Conservation (phyloP, 1,140 invertebrate genomes). For the Melanaphis sacchari region DNA sequence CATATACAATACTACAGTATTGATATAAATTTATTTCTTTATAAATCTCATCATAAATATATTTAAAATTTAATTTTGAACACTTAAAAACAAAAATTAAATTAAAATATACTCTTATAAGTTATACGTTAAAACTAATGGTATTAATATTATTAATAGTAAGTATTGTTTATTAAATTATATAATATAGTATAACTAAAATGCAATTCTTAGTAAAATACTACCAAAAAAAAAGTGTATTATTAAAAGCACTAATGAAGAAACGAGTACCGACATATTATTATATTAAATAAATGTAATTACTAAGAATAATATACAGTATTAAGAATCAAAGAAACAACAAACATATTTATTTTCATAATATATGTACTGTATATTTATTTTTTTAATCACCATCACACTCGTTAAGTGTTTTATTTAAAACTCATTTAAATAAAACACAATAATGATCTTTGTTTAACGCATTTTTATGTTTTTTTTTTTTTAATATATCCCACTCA, state of each 20-base stretch:
- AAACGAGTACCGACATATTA: not conserved
- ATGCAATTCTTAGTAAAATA: not conserved
- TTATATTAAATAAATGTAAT: not conserved
- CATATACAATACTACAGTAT: not conserved
- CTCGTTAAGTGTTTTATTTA: not conserved
- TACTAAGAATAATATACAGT: not conserved
- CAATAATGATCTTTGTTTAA: not conserved
- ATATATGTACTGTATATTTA: no score
- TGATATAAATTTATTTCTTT: not conserved
- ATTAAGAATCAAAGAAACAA: not conserved
- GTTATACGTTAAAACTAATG: not conserved
- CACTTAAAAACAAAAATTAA: not conserved
- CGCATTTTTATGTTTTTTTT: no score
- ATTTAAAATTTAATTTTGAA: not conserved
- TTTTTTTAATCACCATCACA: not conserved
- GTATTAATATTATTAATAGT: not conserved
- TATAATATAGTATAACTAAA: not conserved
- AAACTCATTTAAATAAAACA: not conserved
- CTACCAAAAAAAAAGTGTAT: not conserved
- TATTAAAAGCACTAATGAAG: not conserved
- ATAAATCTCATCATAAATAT: not conserved
- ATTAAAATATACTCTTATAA: not conserved
- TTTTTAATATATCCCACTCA: not conserved
- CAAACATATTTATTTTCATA: not conserved
- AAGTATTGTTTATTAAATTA: not conserved